Conservation (phyloP, 2,888 invertebrate species). For the Thera obeliscata region DNA sequence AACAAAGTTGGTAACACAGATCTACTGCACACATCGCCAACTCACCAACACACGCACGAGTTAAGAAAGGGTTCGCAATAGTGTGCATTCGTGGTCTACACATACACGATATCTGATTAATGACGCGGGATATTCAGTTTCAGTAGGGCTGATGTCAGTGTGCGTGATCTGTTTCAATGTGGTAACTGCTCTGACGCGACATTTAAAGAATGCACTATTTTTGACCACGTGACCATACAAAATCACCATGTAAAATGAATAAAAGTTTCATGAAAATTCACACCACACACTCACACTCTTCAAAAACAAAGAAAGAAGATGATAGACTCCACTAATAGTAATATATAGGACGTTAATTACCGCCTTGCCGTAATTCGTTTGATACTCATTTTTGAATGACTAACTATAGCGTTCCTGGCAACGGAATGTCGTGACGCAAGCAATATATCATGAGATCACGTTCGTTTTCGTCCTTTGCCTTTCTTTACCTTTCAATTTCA, state of each 20-base stretch:
- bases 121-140: slow-evolving; percentile 53
- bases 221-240: slow-evolving; percentile 24
- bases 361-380: no score
- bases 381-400: slow-evolving; percentile 2
- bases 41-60: slow-evolving; percentile 45
- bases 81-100: slow-evolving; percentile 41
- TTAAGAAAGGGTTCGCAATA: slow-evolving; percentile 51
- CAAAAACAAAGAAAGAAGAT: no score
- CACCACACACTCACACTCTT: neutral
- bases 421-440: slow-evolving; percentile 9
- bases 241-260: slow-evolving; percentile 1
- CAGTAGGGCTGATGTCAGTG: slow-evolving; percentile 38
- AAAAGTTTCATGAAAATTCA: neutral
- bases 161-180: slow-evolving; percentile 58
- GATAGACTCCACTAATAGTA: no score
- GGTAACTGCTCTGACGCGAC: slow-evolving; percentile 66
- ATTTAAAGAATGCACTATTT: slow-evolving; percentile 50
- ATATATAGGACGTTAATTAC: no score
- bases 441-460: slow-evolving; percentile 15
- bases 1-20: slow-evolving; percentile 39
- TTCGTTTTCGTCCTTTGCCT: slow-evolving; percentile 2
- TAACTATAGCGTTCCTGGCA: slow-evolving; percentile 2
- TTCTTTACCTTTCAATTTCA: neutral
- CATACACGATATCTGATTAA: slow-evolving; percentile 52
- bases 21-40: slow-evolving; percentile 40